These are phyloP conservation scores for Agrotis clavis DNA, from an alignment of 2,888 invertebrate genomes.

Conservation along the genomic window DNA sequence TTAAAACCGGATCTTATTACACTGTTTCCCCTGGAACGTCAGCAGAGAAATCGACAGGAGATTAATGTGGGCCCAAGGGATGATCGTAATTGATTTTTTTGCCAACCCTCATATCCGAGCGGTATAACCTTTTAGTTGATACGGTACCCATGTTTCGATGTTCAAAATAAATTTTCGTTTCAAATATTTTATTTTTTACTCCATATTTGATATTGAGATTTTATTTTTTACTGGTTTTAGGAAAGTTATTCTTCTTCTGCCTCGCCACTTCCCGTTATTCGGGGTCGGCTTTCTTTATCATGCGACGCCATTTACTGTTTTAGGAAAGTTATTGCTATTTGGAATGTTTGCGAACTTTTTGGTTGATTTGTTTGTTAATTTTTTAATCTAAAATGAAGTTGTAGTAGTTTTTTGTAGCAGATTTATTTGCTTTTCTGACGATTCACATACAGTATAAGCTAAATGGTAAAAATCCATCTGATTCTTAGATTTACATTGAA, in stretches of 20 bases:
- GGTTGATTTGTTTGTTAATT: background rate
- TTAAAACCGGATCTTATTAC: slow-evolving; percentile 67
- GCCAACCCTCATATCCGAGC: slow-evolving; percentile 60
- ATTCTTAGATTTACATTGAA: too few relatives aligned
- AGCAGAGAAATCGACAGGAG: slow-evolving; percentile 67
- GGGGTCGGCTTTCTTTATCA: too few relatives aligned
- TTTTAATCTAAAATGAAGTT: background rate
- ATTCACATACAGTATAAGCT: background rate
- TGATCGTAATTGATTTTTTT: slow-evolving; percentile 72
- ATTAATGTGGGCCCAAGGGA: slow-evolving; percentile 69
- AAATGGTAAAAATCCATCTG: too few relatives aligned
- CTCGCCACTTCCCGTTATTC: too few relatives aligned
- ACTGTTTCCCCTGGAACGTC: slow-evolving; percentile 57
- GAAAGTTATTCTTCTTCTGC: slow-evolving; percentile 48
- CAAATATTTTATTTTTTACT: slow-evolving; percentile 43
- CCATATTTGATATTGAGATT: slow-evolving; percentile 42
- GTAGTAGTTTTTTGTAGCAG: too few relatives aligned
- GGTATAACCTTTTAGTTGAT: slow-evolving; percentile 63
- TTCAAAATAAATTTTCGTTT: slow-evolving; percentile 58
- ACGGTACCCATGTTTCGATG: slow-evolving; percentile 44
- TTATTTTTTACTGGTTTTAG: slow-evolving; percentile 41
- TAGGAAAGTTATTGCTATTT: slow-evolving; percentile 32
- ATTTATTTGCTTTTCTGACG: background rate
- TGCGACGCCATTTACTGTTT: too few relatives aligned
- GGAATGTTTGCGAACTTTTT: slow-evolving; percentile 13